Conservation (phyloP, 2,888 invertebrate species). For the Eupeodes luniger region DNA sequence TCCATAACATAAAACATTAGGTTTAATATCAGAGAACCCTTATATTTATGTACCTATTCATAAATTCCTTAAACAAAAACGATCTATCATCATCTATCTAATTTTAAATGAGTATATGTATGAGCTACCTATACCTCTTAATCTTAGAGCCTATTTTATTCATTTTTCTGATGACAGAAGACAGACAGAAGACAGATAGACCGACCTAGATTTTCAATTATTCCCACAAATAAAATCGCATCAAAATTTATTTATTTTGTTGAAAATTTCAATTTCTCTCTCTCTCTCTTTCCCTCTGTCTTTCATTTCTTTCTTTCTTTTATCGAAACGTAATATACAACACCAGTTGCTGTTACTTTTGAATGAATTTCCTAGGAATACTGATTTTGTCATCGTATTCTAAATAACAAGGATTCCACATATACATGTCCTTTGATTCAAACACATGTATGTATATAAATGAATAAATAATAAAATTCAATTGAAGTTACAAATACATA, state of each 20-base stretch:
- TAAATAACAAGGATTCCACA: not conserved
- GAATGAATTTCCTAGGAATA: constrained; percentile 24
- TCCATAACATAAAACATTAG: not conserved
- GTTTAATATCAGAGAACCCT: not conserved
- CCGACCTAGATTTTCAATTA: constrained; percentile 13
- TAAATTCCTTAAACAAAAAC: not conserved
- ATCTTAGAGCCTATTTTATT: not conserved
- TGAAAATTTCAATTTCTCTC: constrained; percentile 35
- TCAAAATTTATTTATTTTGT: constrained; percentile 25
- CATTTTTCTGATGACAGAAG: not conserved
- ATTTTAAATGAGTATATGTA: not conserved
- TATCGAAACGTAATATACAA: not conserved
- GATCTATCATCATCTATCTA: constrained; percentile 20
- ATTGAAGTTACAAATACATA: not conserved
- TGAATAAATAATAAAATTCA: constrained; percentile 30
- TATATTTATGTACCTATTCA: not conserved
- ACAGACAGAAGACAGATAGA: not conserved
- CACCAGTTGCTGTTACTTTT: constrained; percentile 28
- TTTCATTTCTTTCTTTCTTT: not conserved
- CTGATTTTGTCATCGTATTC: not conserved
- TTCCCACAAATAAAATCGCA: constrained; percentile 21
- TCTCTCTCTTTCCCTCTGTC: not conserved
- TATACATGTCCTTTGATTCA: constrained; percentile 8
- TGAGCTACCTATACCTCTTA: no score
- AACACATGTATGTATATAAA: not conserved